Evolutionary conservation across 2,888 invertebrate species (phyloP), one percentile per base, ranked within the genome.

Genomic region (Merodon equestris): DNA sequence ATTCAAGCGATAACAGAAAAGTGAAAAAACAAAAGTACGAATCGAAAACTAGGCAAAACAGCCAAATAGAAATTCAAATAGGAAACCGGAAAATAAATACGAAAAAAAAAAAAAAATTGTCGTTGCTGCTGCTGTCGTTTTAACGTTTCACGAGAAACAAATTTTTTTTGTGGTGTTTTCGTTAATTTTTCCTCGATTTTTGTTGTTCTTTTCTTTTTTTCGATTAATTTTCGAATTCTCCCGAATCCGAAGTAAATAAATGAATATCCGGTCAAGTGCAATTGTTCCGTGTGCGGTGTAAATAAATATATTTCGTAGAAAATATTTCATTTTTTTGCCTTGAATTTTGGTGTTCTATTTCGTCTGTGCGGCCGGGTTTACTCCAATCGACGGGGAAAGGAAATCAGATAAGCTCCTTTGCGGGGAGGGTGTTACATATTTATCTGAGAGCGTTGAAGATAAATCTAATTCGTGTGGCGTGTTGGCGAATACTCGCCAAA

Each of bases 1-100:
- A 17, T 60, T 50, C 47, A 27, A 61, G 48, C 45, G 70, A 61
- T 61, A 70, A 61, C 19, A 61, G 54, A 42, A 61, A 54, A 18
- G n/a, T 18, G 38, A 34, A 36, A 36, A 44, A 60, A 54, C 38
- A 17, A 9, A 48, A 61, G 61, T 61, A 54, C 61, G 48, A 60
- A 27, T 7, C 3, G 3, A 27, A 27, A 27, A 27, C 27, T 7
- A 27, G 27, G 27, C 27, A 2, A 27, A 27, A 27, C 3, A 4
- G 27, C 27, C 27, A 27, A 27, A 27, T 7, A 27, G 27, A 2
- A 27, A 27, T 27, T 27, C 27, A 27, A 27, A 27, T 27, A 27
- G 27, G 27, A 27, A 27, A 27, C 27, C 27, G 27, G 27, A 27
- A 27, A 27, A 27, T 7, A 27, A 27, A 27, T 2, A 27, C 27